These are phyloP conservation scores for Lutraria rhynchaena DNA, from an alignment of 1,140 invertebrate genomes.

Conservation along the genomic window DNA sequence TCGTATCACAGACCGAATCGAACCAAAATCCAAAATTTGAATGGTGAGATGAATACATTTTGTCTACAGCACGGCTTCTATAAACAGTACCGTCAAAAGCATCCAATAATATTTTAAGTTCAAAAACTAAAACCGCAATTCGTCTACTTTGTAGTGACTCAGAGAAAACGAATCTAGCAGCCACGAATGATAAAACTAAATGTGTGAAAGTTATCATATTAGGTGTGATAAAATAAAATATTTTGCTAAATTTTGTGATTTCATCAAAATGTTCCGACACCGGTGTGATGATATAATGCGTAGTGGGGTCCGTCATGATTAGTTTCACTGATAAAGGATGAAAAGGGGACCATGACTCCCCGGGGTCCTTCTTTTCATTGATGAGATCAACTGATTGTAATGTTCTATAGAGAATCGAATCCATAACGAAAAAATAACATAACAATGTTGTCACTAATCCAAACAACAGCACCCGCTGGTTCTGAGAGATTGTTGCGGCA, in stretches of 20 bases:
- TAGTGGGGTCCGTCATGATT: conserved; percentile 78
- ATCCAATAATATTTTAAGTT: conserved; percentile 77
- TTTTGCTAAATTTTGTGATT: conserved; percentile 75
- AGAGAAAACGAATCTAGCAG: conserved; percentile 76
- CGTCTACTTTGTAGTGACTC: conserved; percentile 72
- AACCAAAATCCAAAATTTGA: conserved; percentile 77
- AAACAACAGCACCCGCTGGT: conserved; percentile 61
- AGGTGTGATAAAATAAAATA: conserved; percentile 78
- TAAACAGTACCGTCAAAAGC: conserved; percentile 79
- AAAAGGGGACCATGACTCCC: conserved; percentile 72
- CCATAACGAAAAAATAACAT: conserved; percentile 77
- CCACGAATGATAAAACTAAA: conserved; percentile 72
- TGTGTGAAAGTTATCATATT: conserved; percentile 78
- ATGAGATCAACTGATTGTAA: conserved; percentile 71
- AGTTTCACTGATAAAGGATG: conserved; percentile 76
- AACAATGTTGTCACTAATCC: conserved; percentile 64
- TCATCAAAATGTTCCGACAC: conserved; percentile 75
- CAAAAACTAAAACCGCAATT: conserved; percentile 75
- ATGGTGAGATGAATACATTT: conserved; percentile 74
- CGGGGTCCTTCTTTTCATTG: conserved; percentile 58
- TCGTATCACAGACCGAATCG: conserved; percentile 73
- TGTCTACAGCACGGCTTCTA: conserved; percentile 67
- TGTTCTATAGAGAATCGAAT: conserved; percentile 71
- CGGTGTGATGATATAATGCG: conserved; percentile 77
- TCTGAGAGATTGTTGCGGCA: conserved; percentile 50